These are phyloP conservation scores for Oncopodura yosiiana DNA, from an alignment of 1,140 invertebrate species.

Conservation along the genomic window DNA sequence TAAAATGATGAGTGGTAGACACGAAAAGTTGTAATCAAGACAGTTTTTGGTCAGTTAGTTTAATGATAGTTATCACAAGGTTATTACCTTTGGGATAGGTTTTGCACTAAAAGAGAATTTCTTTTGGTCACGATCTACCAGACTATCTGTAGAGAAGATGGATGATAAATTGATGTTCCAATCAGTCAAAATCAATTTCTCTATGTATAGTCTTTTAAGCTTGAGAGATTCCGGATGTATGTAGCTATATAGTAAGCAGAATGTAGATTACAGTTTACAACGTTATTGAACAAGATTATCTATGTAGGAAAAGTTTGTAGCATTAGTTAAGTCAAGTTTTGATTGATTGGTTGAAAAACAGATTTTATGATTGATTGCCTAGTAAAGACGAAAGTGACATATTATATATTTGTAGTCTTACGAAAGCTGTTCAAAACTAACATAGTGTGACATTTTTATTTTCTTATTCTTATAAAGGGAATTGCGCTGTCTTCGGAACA, in stretches of 20 bases:
- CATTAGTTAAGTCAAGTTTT: constrained; percentile 1
- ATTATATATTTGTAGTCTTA: too few relatives aligned
- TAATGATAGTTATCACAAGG: not conserved
- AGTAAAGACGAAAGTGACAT: not conserved
- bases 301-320: not conserved
- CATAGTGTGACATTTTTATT: not conserved
- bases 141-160: not conserved
- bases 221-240: too few relatives aligned
- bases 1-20: not conserved
- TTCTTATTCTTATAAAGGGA: constrained; percentile 52
- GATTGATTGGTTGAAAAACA: constrained; percentile 1
- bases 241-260: too few relatives aligned
- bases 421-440: too few relatives aligned
- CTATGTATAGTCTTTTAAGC: too few relatives aligned
- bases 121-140: not conserved
- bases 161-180: too few relatives aligned
- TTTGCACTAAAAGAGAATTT: not conserved
- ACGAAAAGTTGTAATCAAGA: not conserved
- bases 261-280: too few relatives aligned
- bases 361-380: constrained; percentile 40
- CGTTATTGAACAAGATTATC: not conserved
- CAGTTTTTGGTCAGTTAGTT: not conserved
- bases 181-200: too few relatives aligned
- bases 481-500: constrained; percentile 78
- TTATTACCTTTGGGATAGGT: not conserved